These are phyloP conservation scores for Capricornis sumatraensis DNA, from an alignment of 2,113 vertebrate genomes.

Conservation along the genomic window DNA sequence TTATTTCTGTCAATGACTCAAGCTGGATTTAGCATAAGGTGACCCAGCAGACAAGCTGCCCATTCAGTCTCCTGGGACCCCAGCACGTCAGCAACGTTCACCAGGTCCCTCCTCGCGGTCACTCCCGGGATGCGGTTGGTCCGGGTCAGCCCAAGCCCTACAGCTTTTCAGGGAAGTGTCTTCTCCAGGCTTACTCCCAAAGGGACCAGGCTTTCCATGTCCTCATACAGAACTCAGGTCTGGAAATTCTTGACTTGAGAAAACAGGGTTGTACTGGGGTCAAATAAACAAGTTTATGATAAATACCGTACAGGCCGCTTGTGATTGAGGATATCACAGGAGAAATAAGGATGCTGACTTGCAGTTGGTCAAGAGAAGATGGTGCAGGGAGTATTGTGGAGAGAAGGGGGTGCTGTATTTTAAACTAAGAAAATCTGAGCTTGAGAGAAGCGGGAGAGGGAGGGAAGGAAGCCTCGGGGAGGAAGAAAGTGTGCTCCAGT, in stretches of 20 bases:
- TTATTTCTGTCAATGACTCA: background rate
- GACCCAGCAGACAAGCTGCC: background rate
- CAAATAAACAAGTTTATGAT: no score
- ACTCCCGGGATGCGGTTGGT: rapidly evolving
- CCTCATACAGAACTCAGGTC: background rate
- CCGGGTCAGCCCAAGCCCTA: rapidly evolving
- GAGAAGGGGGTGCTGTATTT: background rate
- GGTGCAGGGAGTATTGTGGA: rapidly evolving
- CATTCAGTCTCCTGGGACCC: rapidly evolving
- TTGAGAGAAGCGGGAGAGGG: background rate
- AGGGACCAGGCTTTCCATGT: background rate
- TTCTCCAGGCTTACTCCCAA: background rate
- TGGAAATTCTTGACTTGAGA: background rate
- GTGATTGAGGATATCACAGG: rapidly evolving
- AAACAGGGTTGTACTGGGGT: rapidly evolving
- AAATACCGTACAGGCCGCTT: rapidly evolving
- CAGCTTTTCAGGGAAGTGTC: rapidly evolving
- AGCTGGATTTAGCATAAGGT: background rate
- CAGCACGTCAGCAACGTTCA: rapidly evolving
- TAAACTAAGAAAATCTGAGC: background rate
- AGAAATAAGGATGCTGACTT: background rate
- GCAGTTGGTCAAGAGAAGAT: background rate
- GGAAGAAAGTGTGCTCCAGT: background rate
- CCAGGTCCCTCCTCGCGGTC: no score
- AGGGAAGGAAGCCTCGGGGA: no score